Evolutionary conservation across 2,888 invertebrate genomes (phyloP), one percentile per base, ranked within the genome.

Genomic region (Thymelicus lineola): DNA sequence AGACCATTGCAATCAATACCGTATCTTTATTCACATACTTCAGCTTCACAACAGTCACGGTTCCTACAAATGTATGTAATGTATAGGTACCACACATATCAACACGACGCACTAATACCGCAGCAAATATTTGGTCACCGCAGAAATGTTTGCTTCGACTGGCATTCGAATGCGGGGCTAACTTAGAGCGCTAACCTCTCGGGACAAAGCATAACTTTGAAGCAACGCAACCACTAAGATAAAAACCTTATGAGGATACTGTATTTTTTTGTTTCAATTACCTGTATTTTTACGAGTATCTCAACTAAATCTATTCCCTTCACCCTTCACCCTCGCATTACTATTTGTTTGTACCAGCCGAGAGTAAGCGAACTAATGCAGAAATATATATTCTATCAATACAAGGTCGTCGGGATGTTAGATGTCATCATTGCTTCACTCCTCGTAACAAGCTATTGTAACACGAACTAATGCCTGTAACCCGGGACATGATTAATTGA

Each of bases 401-500:
- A 20, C 45, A 50, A 28, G 36, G 57, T 46, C 45, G 55, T 36
- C 14, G 45, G 45, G 67, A 55, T 62, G 60, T 62, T 35, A 62
- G 62, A 68, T 55, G 62, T 57, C 62, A 68, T 57, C 57, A 68
- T 68, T 68, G 62, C 62, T 7, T 9, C 10, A 17, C 46, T 53
- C 20, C 53, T 53, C 7, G 7, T 61, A 68, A 62, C 61, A 62
- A 48, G 62, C 57, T 57, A 48, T 12, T 20, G 50, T 36, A 62
- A 57, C 68, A 55, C 55, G 57, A 62, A 60, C 62, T 62, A 57
- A 62, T 62, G 62, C 48, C 35, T 28, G 45, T 61, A 55, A 68
- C 53, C 53, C 10, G 53, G 55, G 48, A 68, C 46, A 68, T 68
- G 68, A 68, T 67, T 67, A 61, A 67, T 67, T 50, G 36, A 36